A percentile compares a stretch with the other conserved stretches of the same genome.
phyloP scores from a whole-genome alignment of 2,113 vertebrate species.

The Copsychus sechellarum region DNA sequence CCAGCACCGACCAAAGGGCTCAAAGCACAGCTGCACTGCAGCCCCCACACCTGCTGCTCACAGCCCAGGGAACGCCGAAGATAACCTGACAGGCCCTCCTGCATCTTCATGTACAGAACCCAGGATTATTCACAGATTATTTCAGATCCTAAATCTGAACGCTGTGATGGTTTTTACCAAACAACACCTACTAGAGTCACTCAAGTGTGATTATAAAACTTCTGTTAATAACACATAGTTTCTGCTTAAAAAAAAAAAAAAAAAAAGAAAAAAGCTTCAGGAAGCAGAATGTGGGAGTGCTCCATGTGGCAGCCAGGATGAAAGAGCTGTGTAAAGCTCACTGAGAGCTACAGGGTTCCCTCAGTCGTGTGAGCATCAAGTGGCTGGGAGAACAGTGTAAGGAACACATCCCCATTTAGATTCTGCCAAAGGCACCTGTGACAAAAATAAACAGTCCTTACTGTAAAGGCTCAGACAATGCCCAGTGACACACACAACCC shows the following conservation, averaged over 20 bases:
- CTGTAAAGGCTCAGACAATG: not conserved
- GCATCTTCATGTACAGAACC: not conserved
- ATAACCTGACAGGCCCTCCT: not conserved
- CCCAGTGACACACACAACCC: not conserved
- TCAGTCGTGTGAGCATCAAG: accelerated
- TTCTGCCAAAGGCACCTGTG: not conserved
- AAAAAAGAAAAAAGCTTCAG: accelerated
- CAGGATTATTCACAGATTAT: not conserved
- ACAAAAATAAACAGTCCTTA: not conserved
- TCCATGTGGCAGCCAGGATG: not conserved
- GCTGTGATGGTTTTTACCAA: not conserved
- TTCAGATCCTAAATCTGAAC: not conserved
- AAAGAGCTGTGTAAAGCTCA: not conserved
- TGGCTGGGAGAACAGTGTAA: not conserved
- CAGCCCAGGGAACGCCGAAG: accelerated
- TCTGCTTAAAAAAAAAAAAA: not conserved
- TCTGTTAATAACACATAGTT: not conserved
- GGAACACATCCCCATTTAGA: not conserved
- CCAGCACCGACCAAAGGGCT: not conserved
- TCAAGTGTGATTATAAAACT: not conserved
- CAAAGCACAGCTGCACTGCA: not conserved
- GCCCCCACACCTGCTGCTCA: not conserved
- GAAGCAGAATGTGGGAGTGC: not conserved
- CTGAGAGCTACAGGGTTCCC: not conserved
- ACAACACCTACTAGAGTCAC: not conserved